Conservation (phyloP, 2,113 vertebrate species). For the Oncorhynchus masou region DNA sequence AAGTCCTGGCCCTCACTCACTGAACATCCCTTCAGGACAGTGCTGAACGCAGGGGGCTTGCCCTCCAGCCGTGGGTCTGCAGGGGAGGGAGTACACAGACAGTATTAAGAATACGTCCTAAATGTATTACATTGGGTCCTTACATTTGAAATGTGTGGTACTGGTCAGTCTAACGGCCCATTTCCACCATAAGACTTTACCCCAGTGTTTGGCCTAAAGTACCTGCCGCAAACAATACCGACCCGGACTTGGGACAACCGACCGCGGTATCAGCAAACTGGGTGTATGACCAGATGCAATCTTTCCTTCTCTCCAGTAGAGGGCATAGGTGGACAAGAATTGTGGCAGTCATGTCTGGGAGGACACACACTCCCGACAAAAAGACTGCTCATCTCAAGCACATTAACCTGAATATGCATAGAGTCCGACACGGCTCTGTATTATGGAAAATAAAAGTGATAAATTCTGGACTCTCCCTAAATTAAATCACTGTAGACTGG, state of each 20-base stretch:
- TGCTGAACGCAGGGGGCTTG: slow-evolving; percentile 74
- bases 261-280: not conserved
- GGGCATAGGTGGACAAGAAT: not conserved
- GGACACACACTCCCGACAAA: not conserved
- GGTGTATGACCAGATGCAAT: not conserved
- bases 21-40: slow-evolving; percentile 67
- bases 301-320: not conserved
- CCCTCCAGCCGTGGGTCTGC: slow-evolving; percentile 58
- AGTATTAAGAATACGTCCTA: not conserved
- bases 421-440: not conserved
- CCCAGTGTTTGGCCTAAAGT: no score
- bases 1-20: slow-evolving; percentile 82
- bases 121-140: not conserved
- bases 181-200: no score
- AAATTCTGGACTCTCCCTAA: not conserved
- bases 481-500: no score
- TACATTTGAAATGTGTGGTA: not conserved
- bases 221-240: no score
- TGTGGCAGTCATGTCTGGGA: not conserved
- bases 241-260: no score
- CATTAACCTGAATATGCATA: not conserved
- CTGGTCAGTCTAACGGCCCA: not conserved
- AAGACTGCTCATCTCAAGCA: not conserved
- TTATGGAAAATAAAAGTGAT: not conserved
- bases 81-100: not conserved